Conservation (phyloP, 2,797 vertebrate genomes). For the Anguilla anguilla region DNA sequence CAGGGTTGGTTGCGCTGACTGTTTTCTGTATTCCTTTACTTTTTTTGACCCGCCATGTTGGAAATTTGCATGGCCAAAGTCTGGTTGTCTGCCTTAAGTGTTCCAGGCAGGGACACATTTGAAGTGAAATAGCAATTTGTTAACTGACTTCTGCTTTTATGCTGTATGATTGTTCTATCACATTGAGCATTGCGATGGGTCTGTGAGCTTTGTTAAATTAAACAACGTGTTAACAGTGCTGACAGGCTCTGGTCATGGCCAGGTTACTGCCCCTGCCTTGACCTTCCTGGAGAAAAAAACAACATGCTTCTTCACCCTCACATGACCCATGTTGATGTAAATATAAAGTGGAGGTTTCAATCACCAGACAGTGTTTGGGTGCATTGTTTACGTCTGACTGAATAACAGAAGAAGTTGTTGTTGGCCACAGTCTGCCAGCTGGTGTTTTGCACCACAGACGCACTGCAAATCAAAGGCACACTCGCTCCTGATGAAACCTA, state of each 20-base stretch:
- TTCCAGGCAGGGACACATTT: not conserved
- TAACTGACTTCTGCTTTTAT: not conserved
- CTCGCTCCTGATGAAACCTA: slow-evolving; percentile 18
- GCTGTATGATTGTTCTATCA: not conserved
- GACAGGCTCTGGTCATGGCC: slow-evolving; percentile 31
- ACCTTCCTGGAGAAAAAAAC: slow-evolving; percentile 43
- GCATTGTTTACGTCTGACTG: slow-evolving; percentile 63
- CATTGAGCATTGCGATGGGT: not conserved
- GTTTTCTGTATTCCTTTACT: not conserved
- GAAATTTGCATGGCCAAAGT: too few species aligned
- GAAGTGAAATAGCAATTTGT: not conserved
- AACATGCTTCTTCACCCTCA: slow-evolving; percentile 44
- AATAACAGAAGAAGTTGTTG: slow-evolving; percentile 66
- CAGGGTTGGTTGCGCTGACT: slow-evolving; percentile 72
- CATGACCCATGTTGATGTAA: slow-evolving; percentile 49
- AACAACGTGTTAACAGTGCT: not conserved
- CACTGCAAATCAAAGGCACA: slow-evolving; percentile 60
- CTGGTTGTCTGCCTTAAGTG: too few species aligned
- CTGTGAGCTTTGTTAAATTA: slow-evolving; percentile 22
- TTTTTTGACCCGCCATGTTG: not conserved
- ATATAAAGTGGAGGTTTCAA: slow-evolving; percentile 42
- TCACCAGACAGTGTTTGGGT: slow-evolving; percentile 62
- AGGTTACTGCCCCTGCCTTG: slow-evolving; percentile 47
- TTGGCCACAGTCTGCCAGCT: slow-evolving; percentile 54
- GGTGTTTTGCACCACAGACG: slow-evolving; percentile 53